These are phyloP conservation scores for Eidolon dupreanum DNA, from an alignment of 2,797 vertebrate genomes.

Conservation along the genomic window DNA sequence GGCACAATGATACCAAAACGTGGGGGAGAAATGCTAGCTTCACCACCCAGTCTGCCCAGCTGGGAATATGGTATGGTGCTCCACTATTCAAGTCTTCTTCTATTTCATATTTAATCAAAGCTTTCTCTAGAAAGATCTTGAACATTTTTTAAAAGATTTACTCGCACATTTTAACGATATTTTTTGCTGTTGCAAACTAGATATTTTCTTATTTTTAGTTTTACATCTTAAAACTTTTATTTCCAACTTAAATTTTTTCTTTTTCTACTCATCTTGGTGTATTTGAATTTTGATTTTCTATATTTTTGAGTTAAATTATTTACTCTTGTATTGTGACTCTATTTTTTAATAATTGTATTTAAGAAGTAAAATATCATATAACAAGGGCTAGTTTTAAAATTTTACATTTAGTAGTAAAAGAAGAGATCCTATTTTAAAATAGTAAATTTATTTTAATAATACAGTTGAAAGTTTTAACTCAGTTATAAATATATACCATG, in stretches of 20 bases:
- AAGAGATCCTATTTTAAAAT: background rate
- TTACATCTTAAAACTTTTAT: background rate
- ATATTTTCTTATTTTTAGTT: background rate
- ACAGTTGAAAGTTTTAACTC: background rate
- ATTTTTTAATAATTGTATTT: slow-evolving; percentile 12
- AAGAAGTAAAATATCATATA: background rate
- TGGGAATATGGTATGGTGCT: background rate
- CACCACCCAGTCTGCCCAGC: background rate
- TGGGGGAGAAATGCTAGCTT: background rate
- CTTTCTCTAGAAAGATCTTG: background rate
- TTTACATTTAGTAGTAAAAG: background rate
- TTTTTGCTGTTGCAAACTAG: background rate
- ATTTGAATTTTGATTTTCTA: slow-evolving; percentile 6
- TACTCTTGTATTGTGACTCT: background rate
- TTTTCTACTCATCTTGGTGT: background rate
- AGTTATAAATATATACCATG: background rate
- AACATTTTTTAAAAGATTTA: slow-evolving; percentile 1
- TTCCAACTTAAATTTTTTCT: background rate
- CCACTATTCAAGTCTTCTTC: background rate
- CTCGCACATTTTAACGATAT: background rate
- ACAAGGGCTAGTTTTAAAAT: background rate
- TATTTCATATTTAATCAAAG: background rate
- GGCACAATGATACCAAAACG: background rate
- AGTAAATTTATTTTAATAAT: background rate
- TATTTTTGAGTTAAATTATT: background rate